A percentile compares a stretch with the other conserved stretches of the same genome.
phyloP scores from a whole-genome alignment of 2,888 invertebrate genomes.

The Apomyelois bistriatella region DNA sequence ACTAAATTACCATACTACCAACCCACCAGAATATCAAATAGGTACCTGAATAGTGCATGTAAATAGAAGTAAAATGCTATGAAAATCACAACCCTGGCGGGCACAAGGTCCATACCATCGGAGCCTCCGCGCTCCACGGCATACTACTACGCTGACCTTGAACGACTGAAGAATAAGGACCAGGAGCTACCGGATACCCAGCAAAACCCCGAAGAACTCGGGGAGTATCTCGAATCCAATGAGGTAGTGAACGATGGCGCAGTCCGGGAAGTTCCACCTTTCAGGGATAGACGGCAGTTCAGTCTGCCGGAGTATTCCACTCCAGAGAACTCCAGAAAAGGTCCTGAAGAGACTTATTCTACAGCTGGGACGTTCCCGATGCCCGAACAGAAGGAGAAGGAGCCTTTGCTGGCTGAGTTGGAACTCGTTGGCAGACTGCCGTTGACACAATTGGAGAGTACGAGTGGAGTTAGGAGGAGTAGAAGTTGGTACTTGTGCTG shows the following conservation, averaged over 20 bases:
- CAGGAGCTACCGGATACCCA: slow-evolving; percentile 2
- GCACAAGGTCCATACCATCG: slow-evolving; percentile 57
- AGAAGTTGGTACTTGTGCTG: slow-evolving; percentile 82
- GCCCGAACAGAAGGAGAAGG: slow-evolving; percentile 71
- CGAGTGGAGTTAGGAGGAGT: slow-evolving; percentile 71
- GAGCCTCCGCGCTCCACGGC: slow-evolving; percentile 81
- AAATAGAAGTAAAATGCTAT: slow-evolving; percentile 24
- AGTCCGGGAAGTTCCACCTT: slow-evolving; percentile 53
- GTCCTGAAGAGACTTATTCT: slow-evolving; percentile 62
- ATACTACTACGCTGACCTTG: slow-evolving; percentile 80
- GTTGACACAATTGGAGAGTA: slow-evolving; percentile 53
- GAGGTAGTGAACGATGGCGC: slow-evolving; percentile 61
- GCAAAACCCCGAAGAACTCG: slow-evolving; percentile 69
- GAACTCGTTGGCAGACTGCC: slow-evolving; percentile 64
- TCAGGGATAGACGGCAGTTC: slow-evolving; percentile 53
- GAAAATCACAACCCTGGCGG: slow-evolving; percentile 40
- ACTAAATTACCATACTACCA: slow-evolving; percentile 1
- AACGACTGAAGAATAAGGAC: slow-evolving; percentile 71
- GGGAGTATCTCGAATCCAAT: slow-evolving; percentile 59
- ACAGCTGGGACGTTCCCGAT: slow-evolving; percentile 74
- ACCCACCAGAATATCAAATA: not conserved
- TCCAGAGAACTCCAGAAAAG: slow-evolving; percentile 47
- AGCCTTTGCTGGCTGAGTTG: slow-evolving; percentile 62
- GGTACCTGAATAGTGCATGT: not conserved
- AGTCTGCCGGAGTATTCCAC: slow-evolving; percentile 56